A percentile compares a stretch with the other conserved stretches of the same genome.
Evolutionary conservation across 2,888 invertebrate species (phyloP).

Genomic region (Candidula unifasciata): DNA sequence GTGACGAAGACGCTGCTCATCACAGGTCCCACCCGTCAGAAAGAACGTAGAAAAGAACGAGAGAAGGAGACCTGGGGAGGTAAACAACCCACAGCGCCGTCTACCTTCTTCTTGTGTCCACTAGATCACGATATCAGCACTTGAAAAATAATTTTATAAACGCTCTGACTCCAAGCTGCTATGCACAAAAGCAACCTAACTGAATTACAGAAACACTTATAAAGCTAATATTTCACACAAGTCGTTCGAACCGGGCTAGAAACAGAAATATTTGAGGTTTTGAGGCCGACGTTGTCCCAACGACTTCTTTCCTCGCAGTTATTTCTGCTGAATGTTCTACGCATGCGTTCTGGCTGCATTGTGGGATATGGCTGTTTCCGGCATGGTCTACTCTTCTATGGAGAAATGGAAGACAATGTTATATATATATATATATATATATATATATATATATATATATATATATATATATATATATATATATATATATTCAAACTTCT

Average conservation of each 20-base stretch:
- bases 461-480: background rate
- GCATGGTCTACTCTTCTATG: background rate
- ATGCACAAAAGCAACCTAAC: conserved; percentile 19
- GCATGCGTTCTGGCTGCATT: conserved; percentile 28
- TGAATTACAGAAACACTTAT: background rate
- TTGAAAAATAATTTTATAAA: background rate
- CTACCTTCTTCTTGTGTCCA: conserved; percentile 1
- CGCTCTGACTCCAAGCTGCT: background rate
- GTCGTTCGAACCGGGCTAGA: background rate
- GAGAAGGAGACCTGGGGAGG: conserved; percentile 22
- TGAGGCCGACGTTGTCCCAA: background rate
- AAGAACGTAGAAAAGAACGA: conserved; percentile 50
- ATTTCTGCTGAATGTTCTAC: background rate
- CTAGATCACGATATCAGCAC: conserved; percentile 37
- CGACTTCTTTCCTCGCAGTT: background rate
- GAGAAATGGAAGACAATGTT: no score
- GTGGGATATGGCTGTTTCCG: conserved; percentile 30
- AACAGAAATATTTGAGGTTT: background rate
- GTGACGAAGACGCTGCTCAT: background rate
- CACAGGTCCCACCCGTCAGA: background rate
- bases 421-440: no score
- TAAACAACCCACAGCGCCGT: conserved; percentile 45
- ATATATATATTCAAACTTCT: background rate
- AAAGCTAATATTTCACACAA: background rate
- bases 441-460: no score